Percentiles rank a stretch among this genome's conserved stretches.
Evolutionary conservation across 2,797 vertebrate species (phyloP).

Genomic region (Anabacerthia variegaticeps): DNA sequence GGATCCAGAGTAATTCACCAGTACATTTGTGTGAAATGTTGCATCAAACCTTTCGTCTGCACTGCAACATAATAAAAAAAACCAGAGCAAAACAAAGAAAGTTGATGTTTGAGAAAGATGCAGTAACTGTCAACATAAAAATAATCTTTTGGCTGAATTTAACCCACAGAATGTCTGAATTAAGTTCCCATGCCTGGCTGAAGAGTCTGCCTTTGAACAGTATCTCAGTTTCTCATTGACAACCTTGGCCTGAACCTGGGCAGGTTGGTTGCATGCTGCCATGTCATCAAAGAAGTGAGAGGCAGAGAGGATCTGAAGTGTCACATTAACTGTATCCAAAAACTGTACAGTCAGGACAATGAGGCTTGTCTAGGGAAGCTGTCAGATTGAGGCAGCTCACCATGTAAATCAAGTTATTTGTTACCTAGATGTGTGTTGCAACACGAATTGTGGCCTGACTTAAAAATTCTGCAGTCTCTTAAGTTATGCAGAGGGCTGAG

Average conservation of each 20-base stretch:
- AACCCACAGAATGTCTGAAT: background rate
- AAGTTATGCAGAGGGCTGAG: background rate
- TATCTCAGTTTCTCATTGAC: background rate
- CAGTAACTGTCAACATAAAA: background rate
- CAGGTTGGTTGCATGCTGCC: background rate
- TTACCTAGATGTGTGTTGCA: background rate
- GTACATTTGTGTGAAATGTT: conserved; percentile 91
- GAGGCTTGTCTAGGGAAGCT: background rate
- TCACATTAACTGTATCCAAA: background rate
- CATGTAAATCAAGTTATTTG: background rate
- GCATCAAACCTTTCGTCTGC: conserved; percentile 93
- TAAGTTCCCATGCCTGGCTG: background rate
- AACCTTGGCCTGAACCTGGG: background rate
- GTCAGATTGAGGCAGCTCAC: background rate
- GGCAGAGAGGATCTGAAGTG: background rate
- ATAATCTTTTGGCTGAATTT: background rate
- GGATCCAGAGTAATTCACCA: conserved; percentile 87
- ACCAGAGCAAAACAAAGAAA: background rate
- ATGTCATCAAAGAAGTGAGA: background rate
- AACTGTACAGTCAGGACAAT: fast-evolving
- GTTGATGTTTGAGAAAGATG: background rate
- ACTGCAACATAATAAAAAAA: conserved; percentile 67
- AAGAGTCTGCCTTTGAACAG: background rate
- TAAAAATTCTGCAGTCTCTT: background rate
- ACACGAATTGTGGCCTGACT: background rate